Base-by-base conservation (phyloP, 1,140 invertebrate genomes). In the Habropoda laboriosa region DNA sequence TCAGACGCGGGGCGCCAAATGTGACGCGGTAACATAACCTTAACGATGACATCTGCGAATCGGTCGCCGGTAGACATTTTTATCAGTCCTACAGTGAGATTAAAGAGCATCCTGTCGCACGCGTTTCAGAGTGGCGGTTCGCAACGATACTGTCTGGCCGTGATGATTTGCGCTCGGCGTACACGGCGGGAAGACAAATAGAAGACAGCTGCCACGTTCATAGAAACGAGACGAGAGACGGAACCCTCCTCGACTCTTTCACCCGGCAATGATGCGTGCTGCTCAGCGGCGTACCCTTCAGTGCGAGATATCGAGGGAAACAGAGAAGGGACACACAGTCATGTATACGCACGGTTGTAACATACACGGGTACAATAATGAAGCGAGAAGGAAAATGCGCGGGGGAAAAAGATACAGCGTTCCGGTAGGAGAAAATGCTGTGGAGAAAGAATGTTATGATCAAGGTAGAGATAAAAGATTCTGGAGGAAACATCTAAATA, bases 161-260 rank as follows among this genome's bases (percentile, higher is more conserved):
- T 12, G 42, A n/a, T 42, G 53, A 49, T 21, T 24, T 38, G 71
- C 38, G 24, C 6, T 18, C 40, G 73, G 21, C 35, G 64, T 74
- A 51, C 45, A 70, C 60, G 66, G 76, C 60, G 66, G 72, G 72
- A 79, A 79, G 71, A 83, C 79, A 79, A 84, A 79, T 64, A 79
- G 61, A 79, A 72, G 68, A 82, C 73, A 81, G 51, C 74, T 72
- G 70, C 42, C 47, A 30, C 40, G 64, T 40, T 57, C 53, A 80
- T 63, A 75, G 72, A 71, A 79, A 53, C 47, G 76, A 79, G 49
- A 63, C 57, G 47, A 72, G 24, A 32, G 35, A 45, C 3, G 47
- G 77, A 58, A 57, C 70, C 64, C 68, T 57, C n/a, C 35, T 27
- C 35, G 30, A 58, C 72, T 80, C 45, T 80, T 76, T 76, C 63